Base-by-base conservation (phyloP, 2,113 vertebrate species). In the Okapia johnstoni region DNA sequence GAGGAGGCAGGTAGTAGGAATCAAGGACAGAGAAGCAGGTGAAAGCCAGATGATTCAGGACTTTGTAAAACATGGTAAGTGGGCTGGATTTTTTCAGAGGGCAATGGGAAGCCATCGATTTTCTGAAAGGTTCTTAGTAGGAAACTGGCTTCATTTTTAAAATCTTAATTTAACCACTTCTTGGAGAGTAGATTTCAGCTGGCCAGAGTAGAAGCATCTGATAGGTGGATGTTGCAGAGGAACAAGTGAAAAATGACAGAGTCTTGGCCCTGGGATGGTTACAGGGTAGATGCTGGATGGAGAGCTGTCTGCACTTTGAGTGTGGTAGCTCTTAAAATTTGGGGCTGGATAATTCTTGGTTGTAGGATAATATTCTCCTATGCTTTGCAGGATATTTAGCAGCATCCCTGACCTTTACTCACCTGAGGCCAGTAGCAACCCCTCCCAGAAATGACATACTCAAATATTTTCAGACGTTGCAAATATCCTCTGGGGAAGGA, bases 271-370 rank as follows among this genome's bases (percentile, higher is more conserved):
- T 5, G 5, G 48, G 28, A 25, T 36, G 6, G 16, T 43, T 43
- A 7, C 25, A 36, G 15, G 86, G 50, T 33, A 77, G 83, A n/a
- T 0, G 16, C 2, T 26, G 28, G 43, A 33, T 10, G 30, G 7
- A 40, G 0, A 19, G 12, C 33, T n/a, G 23, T 28, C 28, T 6
- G n/a, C 19, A 4, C 43, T 7, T 4, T 9, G 43, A 43, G 23
- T 11, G 0, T 48, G 2, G 17, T 61, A 8, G 40, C 28, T 36
- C 0, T 0, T 30, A 30, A 17, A 11, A 4, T 4, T 3, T 61
- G 26, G 85, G 83, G 19, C 23, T 93, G 76, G 15, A 6, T 50
- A 52, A 23, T 55, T 66, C 23, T 87, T 55, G 50, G 7, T 10
- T 26, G 9, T 30, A 3, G 79, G 52, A 36, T 55, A 16, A 83